phyloP scores from a whole-genome alignment of 1,140 invertebrate genomes.

The Caenorhabditis tropicalis region DNA sequence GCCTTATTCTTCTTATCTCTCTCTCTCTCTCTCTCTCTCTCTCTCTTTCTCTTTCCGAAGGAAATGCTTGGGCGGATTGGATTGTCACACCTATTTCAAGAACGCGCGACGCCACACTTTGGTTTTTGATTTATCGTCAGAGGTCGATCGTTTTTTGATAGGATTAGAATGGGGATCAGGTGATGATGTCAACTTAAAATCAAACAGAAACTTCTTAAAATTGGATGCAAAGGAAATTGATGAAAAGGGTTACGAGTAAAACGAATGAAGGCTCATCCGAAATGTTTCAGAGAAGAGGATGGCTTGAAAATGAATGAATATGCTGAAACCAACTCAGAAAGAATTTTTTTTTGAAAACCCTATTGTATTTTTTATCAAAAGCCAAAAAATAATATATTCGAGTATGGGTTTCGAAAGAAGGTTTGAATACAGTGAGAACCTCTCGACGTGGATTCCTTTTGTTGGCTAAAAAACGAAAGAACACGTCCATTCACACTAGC shows the following conservation, averaged over 20 bases:
- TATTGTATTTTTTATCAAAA: too few relatives aligned
- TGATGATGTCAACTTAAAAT: conserved; percentile 4
- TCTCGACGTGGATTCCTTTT: neutral
- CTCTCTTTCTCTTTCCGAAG: too few relatives aligned
- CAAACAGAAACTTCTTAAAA: neutral
- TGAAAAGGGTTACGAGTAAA: neutral
- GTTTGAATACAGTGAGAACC: neutral
- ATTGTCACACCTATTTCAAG: conserved; percentile 38
- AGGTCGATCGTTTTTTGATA: conserved; percentile 27
- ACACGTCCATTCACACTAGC: neutral
- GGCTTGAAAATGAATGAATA: too few relatives aligned
- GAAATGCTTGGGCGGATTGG: conserved; percentile 6
- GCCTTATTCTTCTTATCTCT: neutral
- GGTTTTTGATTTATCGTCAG: conserved; percentile 32
- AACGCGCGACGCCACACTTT: neutral
- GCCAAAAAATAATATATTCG: too few relatives aligned
- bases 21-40: too few relatives aligned
- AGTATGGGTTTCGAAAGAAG: neutral
- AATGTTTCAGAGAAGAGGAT: too few relatives aligned
- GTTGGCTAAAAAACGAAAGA: neutral
- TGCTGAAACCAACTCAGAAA: too few relatives aligned
- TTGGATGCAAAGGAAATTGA: neutral
- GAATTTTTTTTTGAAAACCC: neutral
- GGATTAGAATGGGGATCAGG: conserved; percentile 26
- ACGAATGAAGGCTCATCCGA: too few relatives aligned